These are phyloP conservation scores for Uropsilus gracilis DNA, from an alignment of 2,113 vertebrate species.

Conservation along the genomic window DNA sequence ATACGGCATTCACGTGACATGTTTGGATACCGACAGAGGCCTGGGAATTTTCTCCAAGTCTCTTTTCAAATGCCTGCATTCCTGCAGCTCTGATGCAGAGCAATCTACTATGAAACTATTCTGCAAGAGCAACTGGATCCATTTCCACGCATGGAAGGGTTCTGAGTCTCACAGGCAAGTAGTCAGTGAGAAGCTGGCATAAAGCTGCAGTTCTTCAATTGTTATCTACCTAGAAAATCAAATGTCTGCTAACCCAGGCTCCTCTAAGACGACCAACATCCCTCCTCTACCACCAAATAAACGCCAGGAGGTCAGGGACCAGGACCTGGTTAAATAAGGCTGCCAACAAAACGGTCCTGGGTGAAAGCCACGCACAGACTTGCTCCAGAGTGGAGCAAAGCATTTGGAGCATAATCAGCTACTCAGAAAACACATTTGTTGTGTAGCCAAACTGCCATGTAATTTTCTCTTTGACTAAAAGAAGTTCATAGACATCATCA, in stretches of 20 bases:
- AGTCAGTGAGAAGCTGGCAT: background rate
- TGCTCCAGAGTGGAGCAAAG: background rate
- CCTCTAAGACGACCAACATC: background rate
- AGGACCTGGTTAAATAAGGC: background rate
- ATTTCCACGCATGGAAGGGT: background rate
- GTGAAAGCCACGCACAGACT: background rate
- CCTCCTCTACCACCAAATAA: background rate
- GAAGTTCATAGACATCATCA: background rate
- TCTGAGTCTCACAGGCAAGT: background rate
- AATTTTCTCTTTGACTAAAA: background rate
- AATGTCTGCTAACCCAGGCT: background rate
- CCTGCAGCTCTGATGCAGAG: background rate
- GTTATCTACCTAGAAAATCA: background rate
- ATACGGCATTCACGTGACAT: conserved; percentile 45
- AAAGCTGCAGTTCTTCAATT: background rate
- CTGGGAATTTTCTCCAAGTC: conserved; percentile 21
- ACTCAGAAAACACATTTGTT: background rate
- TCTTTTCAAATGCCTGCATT: background rate
- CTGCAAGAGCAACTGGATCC: background rate
- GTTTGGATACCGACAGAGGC: background rate
- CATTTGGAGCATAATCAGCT: background rate
- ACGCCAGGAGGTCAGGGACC: background rate
- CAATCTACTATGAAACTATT: background rate
- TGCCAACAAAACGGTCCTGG: background rate
- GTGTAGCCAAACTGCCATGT: background rate